Evolutionary conservation across 2,797 vertebrate genomes (phyloP).

Genomic region (Ptychadena robeensis): DNA sequence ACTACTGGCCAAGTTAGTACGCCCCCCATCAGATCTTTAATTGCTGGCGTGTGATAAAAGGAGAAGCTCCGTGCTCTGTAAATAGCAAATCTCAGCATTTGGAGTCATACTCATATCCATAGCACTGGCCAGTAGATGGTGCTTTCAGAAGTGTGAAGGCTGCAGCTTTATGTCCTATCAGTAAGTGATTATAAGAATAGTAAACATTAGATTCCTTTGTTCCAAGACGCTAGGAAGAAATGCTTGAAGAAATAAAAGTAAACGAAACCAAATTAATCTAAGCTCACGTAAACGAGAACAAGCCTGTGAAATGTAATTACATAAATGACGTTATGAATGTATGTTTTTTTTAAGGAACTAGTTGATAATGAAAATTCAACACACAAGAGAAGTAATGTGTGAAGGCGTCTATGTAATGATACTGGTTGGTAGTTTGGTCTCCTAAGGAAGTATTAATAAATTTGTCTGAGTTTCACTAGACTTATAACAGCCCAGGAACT

Average conservation of each 20-base stretch:
- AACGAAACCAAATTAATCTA: not conserved
- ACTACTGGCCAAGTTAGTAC: not conserved
- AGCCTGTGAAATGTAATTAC: not conserved
- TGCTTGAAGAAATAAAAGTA: constrained; percentile 2
- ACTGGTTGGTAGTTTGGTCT: no score
- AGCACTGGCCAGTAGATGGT: constrained; percentile 50
- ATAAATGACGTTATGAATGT: no score
- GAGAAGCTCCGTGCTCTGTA: not conserved
- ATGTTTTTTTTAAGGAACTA: no score
- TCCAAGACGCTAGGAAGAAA: not conserved
- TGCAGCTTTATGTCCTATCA: not conserved
- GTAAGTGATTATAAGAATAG: not conserved
- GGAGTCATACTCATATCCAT: not conserved
- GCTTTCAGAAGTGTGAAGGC: constrained; percentile 1
- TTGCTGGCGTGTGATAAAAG: not conserved
- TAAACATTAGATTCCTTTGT: not conserved
- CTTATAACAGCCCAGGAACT: no score
- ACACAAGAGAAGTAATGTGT: no score
- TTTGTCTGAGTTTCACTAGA: no score
- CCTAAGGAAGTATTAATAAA: no score
- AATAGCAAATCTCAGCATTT: not conserved
- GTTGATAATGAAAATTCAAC: no score
- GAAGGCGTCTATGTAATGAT: no score
- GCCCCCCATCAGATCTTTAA: not conserved
- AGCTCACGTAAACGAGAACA: not conserved